Base-by-base conservation (phyloP, 2,113 vertebrate genomes). In the Salvelinus alpinus region DNA sequence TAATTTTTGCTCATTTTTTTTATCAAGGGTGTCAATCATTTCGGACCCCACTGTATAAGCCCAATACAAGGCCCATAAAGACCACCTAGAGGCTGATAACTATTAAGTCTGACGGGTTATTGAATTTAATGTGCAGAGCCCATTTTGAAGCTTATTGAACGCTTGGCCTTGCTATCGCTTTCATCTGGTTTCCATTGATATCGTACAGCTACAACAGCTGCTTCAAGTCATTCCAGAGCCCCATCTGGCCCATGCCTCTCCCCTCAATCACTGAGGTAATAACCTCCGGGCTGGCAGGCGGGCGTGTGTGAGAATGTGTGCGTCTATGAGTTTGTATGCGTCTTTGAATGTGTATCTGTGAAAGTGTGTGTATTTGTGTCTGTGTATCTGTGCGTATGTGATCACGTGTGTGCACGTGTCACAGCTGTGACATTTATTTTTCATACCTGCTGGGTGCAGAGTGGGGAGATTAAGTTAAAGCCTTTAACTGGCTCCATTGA, bases 261-360 rank as follows among this genome's bases (percentile, higher is more conserved):
- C 11, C 72, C 59, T 74, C 66, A 70, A 57, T 71, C 78, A 74
- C 27, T 25, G 9, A 18, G 20, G 57, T 70, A 74, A 75, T 38
- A 68, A 79, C 48, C 38, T 64, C n/a, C 1, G n/a, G 29, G n/a
- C 8, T 27, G 2, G 31, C 69, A 48, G 12, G 27, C 22, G 65
- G 29, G 4, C 34, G 6, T 34, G 29, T 68, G 29, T 13, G 65
- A 20, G 16, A 20, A 20, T 34, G 65, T 34, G 29, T 68, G 65
- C 8, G 29, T 22, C 13, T 38, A 38, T 38, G 38, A 38, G 38
- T 38, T 68, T 7, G 34, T 34, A 34, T 7, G 34, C 34, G 34
- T 34, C 34, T 8, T 34, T 7, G 34, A 34, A 34, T 34, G 29
- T 29, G 29, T 29, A 29, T 29, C 29, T 29, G 29, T 29, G 29